Conservation (phyloP, 2,888 invertebrate species). For the Pyrrhia umbra region DNA sequence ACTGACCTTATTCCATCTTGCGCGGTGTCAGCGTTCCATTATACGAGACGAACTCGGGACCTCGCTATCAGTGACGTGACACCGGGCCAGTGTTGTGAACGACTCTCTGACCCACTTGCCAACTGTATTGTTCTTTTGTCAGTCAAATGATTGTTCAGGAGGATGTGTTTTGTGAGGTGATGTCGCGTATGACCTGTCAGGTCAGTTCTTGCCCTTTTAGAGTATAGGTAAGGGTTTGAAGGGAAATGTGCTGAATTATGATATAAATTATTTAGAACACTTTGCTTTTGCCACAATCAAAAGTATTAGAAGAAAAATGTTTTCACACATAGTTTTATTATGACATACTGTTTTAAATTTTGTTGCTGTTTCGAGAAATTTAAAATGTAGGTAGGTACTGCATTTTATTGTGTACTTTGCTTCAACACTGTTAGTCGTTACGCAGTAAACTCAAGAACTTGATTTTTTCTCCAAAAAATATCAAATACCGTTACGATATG, state of each 20-base stretch:
- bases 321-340: background rate
- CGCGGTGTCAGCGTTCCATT: constrained; percentile 69
- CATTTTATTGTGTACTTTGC: constrained; percentile 1
- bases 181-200: constrained; percentile 42
- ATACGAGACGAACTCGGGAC: constrained; percentile 72
- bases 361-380: constrained; percentile 1
- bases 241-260: constrained; percentile 12
- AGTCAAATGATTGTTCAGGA: constrained; percentile 63
- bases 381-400: constrained; percentile 19
- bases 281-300: too few relatives aligned
- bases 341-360: background rate
- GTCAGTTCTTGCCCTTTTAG: constrained; percentile 32
- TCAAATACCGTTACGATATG: constrained; percentile 56
- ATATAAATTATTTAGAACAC: too few relatives aligned
- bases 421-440: constrained; percentile 23
- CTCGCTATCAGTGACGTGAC: constrained; percentile 77
- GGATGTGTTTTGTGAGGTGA: constrained; percentile 59
- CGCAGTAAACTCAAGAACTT: constrained; percentile 32
- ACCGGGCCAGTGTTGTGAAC: constrained; percentile 73
- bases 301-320: background rate
- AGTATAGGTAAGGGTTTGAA: constrained; percentile 16
- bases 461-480: constrained; percentile 51
- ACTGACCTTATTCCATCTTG: constrained; percentile 69
- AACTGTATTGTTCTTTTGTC: constrained; percentile 78
- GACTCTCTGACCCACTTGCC: constrained; percentile 83